Conservation (phyloP, 2,888 invertebrate genomes). For the Parelbella ahira region DNA sequence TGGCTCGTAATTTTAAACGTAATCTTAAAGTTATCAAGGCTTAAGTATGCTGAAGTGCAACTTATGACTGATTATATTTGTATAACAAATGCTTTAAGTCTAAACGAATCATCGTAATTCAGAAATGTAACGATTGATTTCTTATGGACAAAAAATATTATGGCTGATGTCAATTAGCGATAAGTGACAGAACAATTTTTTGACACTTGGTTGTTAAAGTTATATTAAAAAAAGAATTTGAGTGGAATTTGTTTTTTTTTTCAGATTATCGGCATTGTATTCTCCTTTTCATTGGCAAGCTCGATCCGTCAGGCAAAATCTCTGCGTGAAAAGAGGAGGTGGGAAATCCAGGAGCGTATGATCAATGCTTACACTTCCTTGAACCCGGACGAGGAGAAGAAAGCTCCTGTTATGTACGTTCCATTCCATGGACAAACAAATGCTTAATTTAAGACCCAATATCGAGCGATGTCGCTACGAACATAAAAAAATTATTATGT, state of each 20-base stretch:
- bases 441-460: constrained; percentile 41
- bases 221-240: background rate
- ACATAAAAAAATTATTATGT: background rate
- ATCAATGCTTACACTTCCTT: constrained; percentile 73
- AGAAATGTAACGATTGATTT: too few relatives aligned
- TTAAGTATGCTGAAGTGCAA: too few relatives aligned
- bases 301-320: constrained; percentile 90
- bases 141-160: too few relatives aligned
- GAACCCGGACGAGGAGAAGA: constrained; percentile 60
- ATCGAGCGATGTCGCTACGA: background rate
- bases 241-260: constrained; percentile 39
- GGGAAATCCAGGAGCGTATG: constrained; percentile 83
- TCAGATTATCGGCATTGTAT: constrained; percentile 91
- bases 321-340: constrained; percentile 84
- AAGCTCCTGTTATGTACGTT: constrained; percentile 66
- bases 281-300: constrained; percentile 93
- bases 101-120: too few relatives aligned
- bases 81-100: too few relatives aligned
- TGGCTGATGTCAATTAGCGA: too few relatives aligned
- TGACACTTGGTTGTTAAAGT: too few relatives aligned
- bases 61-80: too few relatives aligned
- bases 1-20: too few relatives aligned
- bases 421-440: constrained; percentile 70
- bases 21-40: too few relatives aligned
- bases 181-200: too few relatives aligned